These are phyloP conservation scores for Cynopterus brachyotis DNA, from an alignment of 2,113 vertebrate species.

Conservation along the genomic window DNA sequence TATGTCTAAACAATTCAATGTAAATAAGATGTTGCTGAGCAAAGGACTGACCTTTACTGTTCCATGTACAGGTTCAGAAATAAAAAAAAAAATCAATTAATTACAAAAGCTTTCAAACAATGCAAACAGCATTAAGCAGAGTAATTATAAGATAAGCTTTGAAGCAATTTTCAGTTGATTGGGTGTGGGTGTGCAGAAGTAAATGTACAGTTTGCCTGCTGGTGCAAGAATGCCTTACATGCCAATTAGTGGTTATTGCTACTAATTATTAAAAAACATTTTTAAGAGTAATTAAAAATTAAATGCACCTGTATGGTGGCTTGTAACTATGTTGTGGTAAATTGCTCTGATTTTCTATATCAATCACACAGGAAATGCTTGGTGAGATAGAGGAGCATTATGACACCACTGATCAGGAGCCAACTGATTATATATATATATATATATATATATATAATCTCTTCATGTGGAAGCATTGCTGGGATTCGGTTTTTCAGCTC, in stretches of 20 bases:
- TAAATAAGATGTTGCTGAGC: conserved; percentile 66
- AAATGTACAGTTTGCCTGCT: conserved; percentile 73
- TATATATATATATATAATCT: too few relatives aligned
- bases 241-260: conserved; percentile 76
- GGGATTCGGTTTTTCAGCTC: not conserved
- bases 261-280: conserved; percentile 79
- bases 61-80: conserved; percentile 58
- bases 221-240: conserved; percentile 74
- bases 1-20: conserved; percentile 47
- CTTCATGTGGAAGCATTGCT: not conserved
- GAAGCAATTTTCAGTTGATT: conserved; percentile 75
- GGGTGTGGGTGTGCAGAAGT: conserved; percentile 73
- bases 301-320: conserved; percentile 66
- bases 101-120: conserved; percentile 77
- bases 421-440: too few relatives aligned
- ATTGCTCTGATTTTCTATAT: conserved; percentile 68
- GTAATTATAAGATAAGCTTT: conserved; percentile 79
- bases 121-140: conserved; percentile 77
- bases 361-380: conserved; percentile 47
- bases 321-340: conserved; percentile 54
- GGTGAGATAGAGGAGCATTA: not conserved
- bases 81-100: conserved; percentile 67
- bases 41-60: conserved; percentile 48
- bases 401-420: not conserved
- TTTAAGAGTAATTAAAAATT: conserved; percentile 77